These are phyloP conservation scores for Phylloscopus trochiloides DNA, from an alignment of 2,113 vertebrate genomes.

Conservation along the genomic window DNA sequence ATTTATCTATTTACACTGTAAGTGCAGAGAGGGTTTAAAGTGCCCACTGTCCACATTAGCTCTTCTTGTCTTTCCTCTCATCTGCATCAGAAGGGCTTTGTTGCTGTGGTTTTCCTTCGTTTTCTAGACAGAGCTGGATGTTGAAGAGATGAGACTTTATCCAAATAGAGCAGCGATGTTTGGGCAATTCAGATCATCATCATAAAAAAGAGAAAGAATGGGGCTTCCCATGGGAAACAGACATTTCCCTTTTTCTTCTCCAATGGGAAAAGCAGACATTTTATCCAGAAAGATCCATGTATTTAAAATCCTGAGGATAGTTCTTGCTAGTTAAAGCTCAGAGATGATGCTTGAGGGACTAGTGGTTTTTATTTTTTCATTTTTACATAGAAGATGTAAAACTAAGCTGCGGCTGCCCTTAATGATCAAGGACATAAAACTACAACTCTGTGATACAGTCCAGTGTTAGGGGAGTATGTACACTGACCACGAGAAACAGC, in stretches of 20 bases:
- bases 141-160: neutral
- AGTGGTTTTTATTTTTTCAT: neutral
- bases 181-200: neutral
- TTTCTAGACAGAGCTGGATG: neutral
- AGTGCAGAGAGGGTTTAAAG: neutral
- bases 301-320: neutral
- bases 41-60: neutral
- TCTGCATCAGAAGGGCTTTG: neutral
- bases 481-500: neutral
- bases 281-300: neutral
- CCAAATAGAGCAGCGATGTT: neutral
- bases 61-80: neutral
- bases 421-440: neutral
- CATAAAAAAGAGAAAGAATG: neutral
- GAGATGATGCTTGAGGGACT: neutral
- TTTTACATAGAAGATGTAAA: neutral
- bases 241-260: too few species aligned
- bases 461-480: neutral
- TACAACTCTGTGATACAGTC: neutral
- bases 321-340: constrained; percentile 14
- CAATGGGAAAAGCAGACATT: neutral
- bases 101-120: neutral
- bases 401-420: neutral
- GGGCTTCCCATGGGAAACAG: neutral
- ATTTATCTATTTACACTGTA: neutral